Percentiles rank a stretch among this genome's conserved stretches.
phyloP scores from a whole-genome alignment of 2,888 invertebrate species.

The Lypha dubia region DNA sequence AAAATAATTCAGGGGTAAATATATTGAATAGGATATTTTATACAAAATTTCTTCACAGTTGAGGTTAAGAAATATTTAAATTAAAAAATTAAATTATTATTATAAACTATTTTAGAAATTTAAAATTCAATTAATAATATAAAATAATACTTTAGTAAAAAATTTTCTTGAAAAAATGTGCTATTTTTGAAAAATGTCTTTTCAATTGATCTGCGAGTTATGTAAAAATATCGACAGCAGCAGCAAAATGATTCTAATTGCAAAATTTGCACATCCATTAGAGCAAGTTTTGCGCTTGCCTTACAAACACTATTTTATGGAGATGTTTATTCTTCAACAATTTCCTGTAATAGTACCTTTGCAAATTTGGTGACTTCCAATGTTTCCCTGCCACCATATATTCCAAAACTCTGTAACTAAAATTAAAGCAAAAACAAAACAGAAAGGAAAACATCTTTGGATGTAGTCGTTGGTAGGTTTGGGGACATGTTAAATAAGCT shows the following conservation, averaged over 20 bases:
- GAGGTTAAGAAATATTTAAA: conserved; percentile 71
- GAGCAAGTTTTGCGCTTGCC: conserved; percentile 31
- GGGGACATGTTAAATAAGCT: conserved; percentile 39
- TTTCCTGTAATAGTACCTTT: conserved; percentile 56
- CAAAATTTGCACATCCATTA: conserved; percentile 8
- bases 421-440: conserved; percentile 66
- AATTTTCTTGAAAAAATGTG: background rate
- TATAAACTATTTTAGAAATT: conserved; percentile 6
- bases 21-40: conserved; percentile 4
- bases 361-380: conserved; percentile 53
- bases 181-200: conserved; percentile 9
- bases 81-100: background rate
- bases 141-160: conserved; percentile 1
- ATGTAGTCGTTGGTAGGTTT: conserved; percentile 29
- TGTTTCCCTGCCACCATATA: conserved; percentile 66
- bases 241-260: conserved; percentile 38
- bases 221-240: conserved; percentile 72
- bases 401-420: conserved; percentile 73
- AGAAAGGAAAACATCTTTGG: conserved; percentile 39
- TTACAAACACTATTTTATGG: background rate
- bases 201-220: conserved; percentile 51
- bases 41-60: conserved; percentile 55
- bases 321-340: background rate
- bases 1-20: background rate
- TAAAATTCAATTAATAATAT: background rate